phyloP scores from a whole-genome alignment of 1,140 invertebrate species.

The Ladona fulva region DNA sequence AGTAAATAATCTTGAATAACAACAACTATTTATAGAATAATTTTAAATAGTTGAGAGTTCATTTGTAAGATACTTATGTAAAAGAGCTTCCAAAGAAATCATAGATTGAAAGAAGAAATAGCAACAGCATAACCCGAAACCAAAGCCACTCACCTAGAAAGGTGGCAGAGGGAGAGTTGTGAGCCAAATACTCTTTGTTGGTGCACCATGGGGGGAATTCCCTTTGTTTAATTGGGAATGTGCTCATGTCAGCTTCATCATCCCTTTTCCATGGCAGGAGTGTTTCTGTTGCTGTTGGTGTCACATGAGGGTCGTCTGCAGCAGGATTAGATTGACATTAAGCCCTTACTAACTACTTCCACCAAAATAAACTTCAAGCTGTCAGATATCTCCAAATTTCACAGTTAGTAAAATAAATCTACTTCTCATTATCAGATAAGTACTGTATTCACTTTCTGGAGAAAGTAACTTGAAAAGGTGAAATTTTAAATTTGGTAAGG shows the following conservation, averaged over 20 bases:
- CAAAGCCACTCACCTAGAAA: slow-evolving; percentile 61
- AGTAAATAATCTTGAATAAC: no score
- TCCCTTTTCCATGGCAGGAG: slow-evolving; percentile 84
- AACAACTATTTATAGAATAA: no score
- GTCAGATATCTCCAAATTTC: not conserved
- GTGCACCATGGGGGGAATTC: slow-evolving; percentile 88
- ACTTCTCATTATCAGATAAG: no score
- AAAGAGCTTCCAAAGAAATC: no score
- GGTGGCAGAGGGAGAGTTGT: slow-evolving; percentile 81
- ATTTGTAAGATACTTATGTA: no score
- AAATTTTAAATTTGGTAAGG: no score
- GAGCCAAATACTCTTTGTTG: slow-evolving; percentile 86
- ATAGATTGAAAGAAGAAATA: no score
- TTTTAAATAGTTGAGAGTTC: no score
- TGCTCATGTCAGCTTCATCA: slow-evolving; percentile 52
- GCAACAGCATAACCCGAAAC: no score
- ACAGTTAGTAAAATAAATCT: no score
- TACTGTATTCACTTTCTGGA: no score
- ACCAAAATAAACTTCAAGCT: not conserved
- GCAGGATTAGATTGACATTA: slow-evolving; percentile 14
- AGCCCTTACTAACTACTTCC: not conserved
- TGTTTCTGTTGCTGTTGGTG: slow-evolving; percentile 73
- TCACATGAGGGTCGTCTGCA: slow-evolving; percentile 52
- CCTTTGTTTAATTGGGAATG: slow-evolving; percentile 65
- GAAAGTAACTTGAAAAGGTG: no score